Evolutionary conservation across 2,113 vertebrate species (phyloP).

Genomic region (Ancistrus triradiatus): DNA sequence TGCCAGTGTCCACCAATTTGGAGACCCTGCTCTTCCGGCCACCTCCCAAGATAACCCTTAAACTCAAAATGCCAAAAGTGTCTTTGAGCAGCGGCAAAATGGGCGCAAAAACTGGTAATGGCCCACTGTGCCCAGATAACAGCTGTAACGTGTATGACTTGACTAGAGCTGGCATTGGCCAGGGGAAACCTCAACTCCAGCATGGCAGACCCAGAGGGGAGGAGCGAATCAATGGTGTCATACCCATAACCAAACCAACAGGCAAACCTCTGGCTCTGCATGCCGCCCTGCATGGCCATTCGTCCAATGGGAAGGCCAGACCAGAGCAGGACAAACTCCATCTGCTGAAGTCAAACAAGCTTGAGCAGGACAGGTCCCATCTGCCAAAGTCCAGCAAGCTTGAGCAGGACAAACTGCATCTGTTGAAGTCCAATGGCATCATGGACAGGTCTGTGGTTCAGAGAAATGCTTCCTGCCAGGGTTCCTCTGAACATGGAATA

Average conservation of each 20-base stretch:
- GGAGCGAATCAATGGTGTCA: slow-evolving; percentile 73
- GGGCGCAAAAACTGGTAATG: slow-evolving; percentile 74
- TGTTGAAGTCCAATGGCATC: slow-evolving; percentile 76
- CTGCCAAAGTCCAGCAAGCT: not conserved
- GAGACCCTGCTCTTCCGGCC: slow-evolving; percentile 83
- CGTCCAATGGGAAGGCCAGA: slow-evolving; percentile 78
- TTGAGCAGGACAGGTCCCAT: not conserved
- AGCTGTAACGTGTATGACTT: slow-evolving; percentile 62
- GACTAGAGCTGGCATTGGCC: slow-evolving; percentile 52
- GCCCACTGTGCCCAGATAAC: slow-evolving; percentile 76
- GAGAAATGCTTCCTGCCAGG: slow-evolving; percentile 80
- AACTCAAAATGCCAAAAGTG: slow-evolving; percentile 91
- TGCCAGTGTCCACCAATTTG: slow-evolving; percentile 76
- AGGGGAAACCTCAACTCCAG: slow-evolving; percentile 75
- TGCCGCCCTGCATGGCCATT: slow-evolving; percentile 78
- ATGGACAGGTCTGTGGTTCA: slow-evolving; percentile 71
- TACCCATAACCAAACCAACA: slow-evolving; percentile 58
- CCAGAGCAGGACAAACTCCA: slow-evolving; percentile 46
- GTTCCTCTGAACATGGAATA: slow-evolving; percentile 64
- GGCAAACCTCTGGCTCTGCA: slow-evolving; percentile 83
- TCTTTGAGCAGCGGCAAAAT: slow-evolving; percentile 73
- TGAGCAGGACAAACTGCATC: slow-evolving; percentile 20
- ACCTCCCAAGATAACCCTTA: slow-evolving; percentile 92
- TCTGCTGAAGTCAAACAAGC: not conserved
- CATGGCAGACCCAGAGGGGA: slow-evolving; percentile 67